Conservation (phyloP, 35 echinoderm and acorn worm genomes). For the Apostichopus japonicus region DNA sequence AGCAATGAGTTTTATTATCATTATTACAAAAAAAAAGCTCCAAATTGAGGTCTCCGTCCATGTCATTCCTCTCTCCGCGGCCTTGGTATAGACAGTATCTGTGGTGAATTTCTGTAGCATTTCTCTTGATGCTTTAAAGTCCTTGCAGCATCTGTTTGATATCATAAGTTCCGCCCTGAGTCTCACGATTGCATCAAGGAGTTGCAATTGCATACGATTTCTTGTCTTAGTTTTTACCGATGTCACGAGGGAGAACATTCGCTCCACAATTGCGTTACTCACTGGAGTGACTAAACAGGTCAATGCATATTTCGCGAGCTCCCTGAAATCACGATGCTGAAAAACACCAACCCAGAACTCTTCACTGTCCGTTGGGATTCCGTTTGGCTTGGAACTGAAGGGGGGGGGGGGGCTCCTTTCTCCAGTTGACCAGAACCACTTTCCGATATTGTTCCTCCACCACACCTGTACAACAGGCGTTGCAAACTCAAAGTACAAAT, state of each 20-base stretch:
- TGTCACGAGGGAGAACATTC: background rate
- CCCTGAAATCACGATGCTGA: background rate
- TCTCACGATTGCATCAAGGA: slow-evolving; percentile 29
- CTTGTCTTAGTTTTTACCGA: slow-evolving; percentile 37
- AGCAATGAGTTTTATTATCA: too few relatives aligned
- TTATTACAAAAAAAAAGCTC: background rate
- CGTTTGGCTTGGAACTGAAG: background rate
- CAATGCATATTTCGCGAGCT: background rate
- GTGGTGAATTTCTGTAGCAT: background rate
- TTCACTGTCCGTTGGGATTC: background rate
- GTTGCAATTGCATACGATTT: slow-evolving; percentile 25
- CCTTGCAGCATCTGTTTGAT: background rate
- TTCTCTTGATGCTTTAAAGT: background rate
- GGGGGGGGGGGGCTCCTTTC: background rate
- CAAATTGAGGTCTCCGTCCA: background rate
- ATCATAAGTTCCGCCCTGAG: background rate
- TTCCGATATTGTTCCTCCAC: background rate
- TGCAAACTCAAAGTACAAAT: background rate
- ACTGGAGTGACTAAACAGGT: background rate
- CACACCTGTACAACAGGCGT: slow-evolving; percentile 3
- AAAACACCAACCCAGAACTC: background rate
- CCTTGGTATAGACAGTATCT: background rate
- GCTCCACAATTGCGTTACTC: background rate
- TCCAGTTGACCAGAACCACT: background rate
- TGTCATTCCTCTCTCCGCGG: background rate